Conservation (phyloP, 1,140 invertebrate species). For the Xylocopa sonorina region DNA sequence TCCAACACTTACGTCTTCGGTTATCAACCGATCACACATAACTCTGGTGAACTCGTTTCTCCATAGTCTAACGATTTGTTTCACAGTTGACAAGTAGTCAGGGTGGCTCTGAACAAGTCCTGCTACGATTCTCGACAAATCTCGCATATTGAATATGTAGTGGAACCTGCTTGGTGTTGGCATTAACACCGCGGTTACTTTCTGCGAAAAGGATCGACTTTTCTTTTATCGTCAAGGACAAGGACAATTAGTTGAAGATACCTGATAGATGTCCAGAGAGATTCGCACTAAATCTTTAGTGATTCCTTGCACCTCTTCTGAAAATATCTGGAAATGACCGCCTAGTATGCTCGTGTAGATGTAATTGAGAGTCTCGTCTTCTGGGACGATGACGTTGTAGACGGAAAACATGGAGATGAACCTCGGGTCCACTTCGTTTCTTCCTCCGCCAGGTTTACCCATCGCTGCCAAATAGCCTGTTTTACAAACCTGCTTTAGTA, state of each 20-base stretch:
- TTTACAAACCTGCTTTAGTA: neutral
- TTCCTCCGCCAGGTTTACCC: slow-evolving; percentile 91
- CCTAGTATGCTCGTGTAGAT: slow-evolving; percentile 92
- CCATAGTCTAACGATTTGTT: slow-evolving; percentile 92
- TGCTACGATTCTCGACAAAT: slow-evolving; percentile 91
- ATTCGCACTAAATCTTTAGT: slow-evolving; percentile 87
- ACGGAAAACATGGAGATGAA: slow-evolving; percentile 94
- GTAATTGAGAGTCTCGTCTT: slow-evolving; percentile 88
- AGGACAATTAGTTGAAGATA: too few species aligned
- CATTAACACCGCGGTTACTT: slow-evolving; percentile 88
- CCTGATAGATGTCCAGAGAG: slow-evolving; percentile 93
- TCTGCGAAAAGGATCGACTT: slow-evolving; percentile 26
- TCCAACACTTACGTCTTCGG: slow-evolving; percentile 82
- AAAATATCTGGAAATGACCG: slow-evolving; percentile 89
- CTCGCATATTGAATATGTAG: slow-evolving; percentile 96
- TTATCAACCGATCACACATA: slow-evolving; percentile 93
- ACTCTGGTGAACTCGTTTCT: slow-evolving; percentile 93
- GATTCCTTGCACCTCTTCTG: slow-evolving; percentile 85
- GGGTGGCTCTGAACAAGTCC: slow-evolving; percentile 90
- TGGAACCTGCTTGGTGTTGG: slow-evolving; percentile 96
- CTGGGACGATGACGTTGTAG: slow-evolving; percentile 92
- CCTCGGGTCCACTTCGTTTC: slow-evolving; percentile 94
- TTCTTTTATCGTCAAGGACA: too few species aligned
- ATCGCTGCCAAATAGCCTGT: slow-evolving; percentile 90
- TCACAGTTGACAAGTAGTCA: slow-evolving; percentile 84